Evolutionary conservation across 2,113 vertebrate species (phyloP), one percentile per base, ranked within the genome.

Genomic region (Cavia aperea): DNA sequence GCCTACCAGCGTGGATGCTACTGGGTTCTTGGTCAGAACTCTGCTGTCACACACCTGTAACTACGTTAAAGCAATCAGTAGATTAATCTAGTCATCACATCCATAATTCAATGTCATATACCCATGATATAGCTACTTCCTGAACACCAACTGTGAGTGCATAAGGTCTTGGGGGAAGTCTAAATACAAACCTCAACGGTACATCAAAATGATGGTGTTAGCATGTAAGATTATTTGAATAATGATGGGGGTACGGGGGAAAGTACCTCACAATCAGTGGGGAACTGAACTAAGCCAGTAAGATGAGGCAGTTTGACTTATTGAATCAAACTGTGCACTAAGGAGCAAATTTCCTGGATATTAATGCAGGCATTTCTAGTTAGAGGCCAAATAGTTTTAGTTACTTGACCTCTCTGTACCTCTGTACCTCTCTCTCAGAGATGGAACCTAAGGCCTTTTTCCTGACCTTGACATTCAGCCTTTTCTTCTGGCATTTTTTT

Each of bases 181-280:
- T 70, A 21, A 36, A 39, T n/a, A 70, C 8, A 39, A 21, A 18
- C 16, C 68, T 4, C 19, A 21, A 21, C 36, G 21, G n/a, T 1
- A 70, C 18, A 21, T 39, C 7, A 36, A 14, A 70, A 43, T 81
- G 39, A 60, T 43, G 43, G 26, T 51, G 21, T 4, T 7, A 18
- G 4, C 15, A 33, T 49, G 33, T 75, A 49, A 5, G 7, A 62
- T 49, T 66, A 63, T 36, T 29, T 65, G 39, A 63, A 23, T 4
- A 68, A 4, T 2, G 66, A 15, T 49, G 6, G 18, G 21, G 81
- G 0, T 39, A 29, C 9, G n/a, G 3, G 9, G 46, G 12, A 2
- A 73, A 7, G 2, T 9, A 39, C 2, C 36, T 5, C 43, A n/a
- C 16, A 31, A 31, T 31, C 39, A 43, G 75, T 36, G 9, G 19